These are phyloP conservation scores for Luperina nickerlii DNA, from an alignment of 2,888 invertebrate species.

Conservation along the genomic window DNA sequence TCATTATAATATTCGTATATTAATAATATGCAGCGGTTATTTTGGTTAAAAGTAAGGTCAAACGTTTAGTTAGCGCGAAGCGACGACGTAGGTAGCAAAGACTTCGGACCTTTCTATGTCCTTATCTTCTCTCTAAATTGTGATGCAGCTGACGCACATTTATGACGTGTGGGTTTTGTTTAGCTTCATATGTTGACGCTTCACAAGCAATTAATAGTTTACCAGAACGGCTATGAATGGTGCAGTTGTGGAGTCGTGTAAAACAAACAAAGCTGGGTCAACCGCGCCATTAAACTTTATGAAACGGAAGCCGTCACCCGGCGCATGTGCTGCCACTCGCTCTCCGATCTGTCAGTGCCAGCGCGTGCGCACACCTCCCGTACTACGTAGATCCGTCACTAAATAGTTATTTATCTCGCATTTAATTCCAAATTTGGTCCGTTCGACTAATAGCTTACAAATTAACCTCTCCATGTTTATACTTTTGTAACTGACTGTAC, in stretches of 20 bases:
- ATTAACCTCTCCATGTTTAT: conserved; percentile 15
- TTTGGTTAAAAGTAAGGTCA: conserved; percentile 1
- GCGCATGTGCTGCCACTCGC: conserved; percentile 82
- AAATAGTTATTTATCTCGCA: conserved; percentile 59
- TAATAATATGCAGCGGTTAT: conserved; percentile 3
- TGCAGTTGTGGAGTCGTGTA: conserved; percentile 84
- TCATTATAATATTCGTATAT: conserved; percentile 15
- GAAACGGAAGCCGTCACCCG: conserved; percentile 89
- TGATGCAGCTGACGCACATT: conserved; percentile 3
- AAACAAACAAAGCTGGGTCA: conserved; percentile 90
- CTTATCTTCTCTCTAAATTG: conserved; percentile 1
- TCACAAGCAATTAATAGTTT: conserved; percentile 84
- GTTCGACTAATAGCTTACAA: conserved; percentile 55
- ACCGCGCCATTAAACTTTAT: conserved; percentile 89
- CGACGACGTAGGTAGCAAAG: neutral
- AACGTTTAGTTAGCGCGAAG: neutral
- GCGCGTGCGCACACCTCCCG: conserved; percentile 65
- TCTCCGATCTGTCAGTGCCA: conserved; percentile 85
- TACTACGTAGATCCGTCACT: conserved; percentile 62
- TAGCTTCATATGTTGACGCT: conserved; percentile 58
- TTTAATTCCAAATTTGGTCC: conserved; percentile 62
- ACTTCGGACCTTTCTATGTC: neutral
- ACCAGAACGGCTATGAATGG: conserved; percentile 84
- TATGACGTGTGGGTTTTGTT: conserved; percentile 47
- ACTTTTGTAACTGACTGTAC: conserved; percentile 32